phyloP scores from a whole-genome alignment of 2,888 invertebrate genomes.

The Parascotia fuliginaria region DNA sequence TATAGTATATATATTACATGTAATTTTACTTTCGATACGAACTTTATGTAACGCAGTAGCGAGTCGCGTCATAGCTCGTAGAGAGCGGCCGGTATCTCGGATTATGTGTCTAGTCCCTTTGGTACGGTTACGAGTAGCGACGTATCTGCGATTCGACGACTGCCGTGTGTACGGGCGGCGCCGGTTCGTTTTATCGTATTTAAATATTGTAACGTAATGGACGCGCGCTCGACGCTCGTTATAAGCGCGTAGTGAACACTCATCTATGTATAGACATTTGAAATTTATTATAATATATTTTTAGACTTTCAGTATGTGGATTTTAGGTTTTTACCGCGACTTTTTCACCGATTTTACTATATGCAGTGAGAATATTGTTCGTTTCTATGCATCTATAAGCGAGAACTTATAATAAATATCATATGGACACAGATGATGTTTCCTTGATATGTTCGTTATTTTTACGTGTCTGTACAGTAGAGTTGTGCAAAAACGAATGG shows the following conservation, averaged over 20 bases:
- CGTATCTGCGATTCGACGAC: slow-evolving; percentile 49
- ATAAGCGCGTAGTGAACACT: slow-evolving; percentile 77
- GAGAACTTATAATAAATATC: slow-evolving; percentile 75
- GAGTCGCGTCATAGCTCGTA: slow-evolving; percentile 48
- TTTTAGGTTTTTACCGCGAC: slow-evolving; percentile 82
- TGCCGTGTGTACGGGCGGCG: slow-evolving; percentile 48
- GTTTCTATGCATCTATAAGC: slow-evolving; percentile 76
- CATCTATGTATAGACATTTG: slow-evolving; percentile 84
- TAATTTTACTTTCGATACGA: slow-evolving; percentile 65
- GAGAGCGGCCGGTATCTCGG: slow-evolving; percentile 48
- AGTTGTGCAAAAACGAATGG: slow-evolving; percentile 73
- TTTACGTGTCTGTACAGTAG: slow-evolving; percentile 80
- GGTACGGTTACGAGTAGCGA: slow-evolving; percentile 51
- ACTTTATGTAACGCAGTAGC: slow-evolving; percentile 58
- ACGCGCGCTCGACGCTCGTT: slow-evolving; percentile 69
- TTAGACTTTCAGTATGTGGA: slow-evolving; percentile 84
- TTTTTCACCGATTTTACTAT: slow-evolving; percentile 80
- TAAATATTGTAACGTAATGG: slow-evolving; percentile 70
- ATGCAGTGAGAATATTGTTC: slow-evolving; percentile 76
- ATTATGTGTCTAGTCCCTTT: slow-evolving; percentile 63
- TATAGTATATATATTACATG: slow-evolving; percentile 56
- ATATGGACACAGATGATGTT: slow-evolving; percentile 67
- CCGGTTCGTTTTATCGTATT: slow-evolving; percentile 67
- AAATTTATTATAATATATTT: slow-evolving; percentile 85
- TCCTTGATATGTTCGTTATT: slow-evolving; percentile 66